These are phyloP conservation scores for Aphelinus atriplicis DNA, from an alignment of 1,140 invertebrate species.

Conservation along the genomic window DNA sequence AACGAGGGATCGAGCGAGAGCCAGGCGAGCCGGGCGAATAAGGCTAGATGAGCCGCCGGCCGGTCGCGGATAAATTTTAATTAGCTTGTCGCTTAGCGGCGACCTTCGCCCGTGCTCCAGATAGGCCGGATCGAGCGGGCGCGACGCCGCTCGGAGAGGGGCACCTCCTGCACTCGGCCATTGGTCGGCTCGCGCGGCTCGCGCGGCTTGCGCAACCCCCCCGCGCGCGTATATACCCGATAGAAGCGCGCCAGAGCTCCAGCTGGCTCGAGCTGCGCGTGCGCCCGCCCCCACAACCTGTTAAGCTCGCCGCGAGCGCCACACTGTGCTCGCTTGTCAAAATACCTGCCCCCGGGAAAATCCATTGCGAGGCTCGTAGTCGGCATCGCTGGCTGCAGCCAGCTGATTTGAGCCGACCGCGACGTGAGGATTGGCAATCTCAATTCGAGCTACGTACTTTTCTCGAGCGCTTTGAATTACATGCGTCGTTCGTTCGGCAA, in stretches of 20 bases:
- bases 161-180: neutral
- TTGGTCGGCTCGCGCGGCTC: neutral
- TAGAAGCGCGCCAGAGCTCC: slow-evolving; percentile 1
- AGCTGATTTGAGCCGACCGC: no score
- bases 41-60: slow-evolving; percentile 24
- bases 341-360: no score
- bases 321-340: no score
- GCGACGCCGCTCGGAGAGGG: neutral
- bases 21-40: slow-evolving; percentile 3
- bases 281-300: neutral
- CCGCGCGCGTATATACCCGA: neutral
- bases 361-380: no score
- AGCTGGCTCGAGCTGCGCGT: neutral
- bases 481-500: no score
- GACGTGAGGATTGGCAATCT: no score
- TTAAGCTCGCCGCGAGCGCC: no score
- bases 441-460: no score
- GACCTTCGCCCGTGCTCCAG: slow-evolving; percentile 37
- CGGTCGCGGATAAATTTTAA: slow-evolving; percentile 31
- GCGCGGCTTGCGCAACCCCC: slow-evolving; percentile 21
- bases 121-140: slow-evolving; percentile 14
- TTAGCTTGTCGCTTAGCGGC: slow-evolving; percentile 1
- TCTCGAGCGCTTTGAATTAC: no score
- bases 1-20: neutral
- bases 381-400: no score